phyloP scores from a whole-genome alignment of 2,113 vertebrate genomes.

The Platichthys stellatus region DNA sequence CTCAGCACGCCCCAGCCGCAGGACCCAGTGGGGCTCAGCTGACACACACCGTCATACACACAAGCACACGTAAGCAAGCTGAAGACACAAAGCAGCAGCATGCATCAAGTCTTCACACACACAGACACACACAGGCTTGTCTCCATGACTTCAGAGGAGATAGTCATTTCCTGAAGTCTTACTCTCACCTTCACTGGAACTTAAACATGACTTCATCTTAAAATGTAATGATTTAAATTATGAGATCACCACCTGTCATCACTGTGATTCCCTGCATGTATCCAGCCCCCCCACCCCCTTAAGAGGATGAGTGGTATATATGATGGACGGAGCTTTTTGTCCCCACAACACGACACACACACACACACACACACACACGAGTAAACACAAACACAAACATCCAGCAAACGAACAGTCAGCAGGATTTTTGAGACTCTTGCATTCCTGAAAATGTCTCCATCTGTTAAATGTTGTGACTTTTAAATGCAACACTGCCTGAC shows the following conservation, averaged over 20 bases:
- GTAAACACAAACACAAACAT: background rate
- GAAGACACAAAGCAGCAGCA: constrained; percentile 30
- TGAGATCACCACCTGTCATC: too few species aligned
- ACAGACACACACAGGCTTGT: constrained; percentile 16
- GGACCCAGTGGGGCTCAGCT: constrained; percentile 67
- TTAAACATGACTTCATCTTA: background rate
- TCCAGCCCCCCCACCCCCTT: too few species aligned
- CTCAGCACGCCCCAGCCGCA: constrained; percentile 72
- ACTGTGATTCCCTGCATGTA: too few species aligned
- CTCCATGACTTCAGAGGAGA: constrained; percentile 28
- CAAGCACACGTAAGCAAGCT: constrained; percentile 29
- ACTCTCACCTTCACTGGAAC: background rate
- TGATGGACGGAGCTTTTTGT: background rate
- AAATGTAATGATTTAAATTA: background rate
- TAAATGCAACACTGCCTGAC: too few species aligned
- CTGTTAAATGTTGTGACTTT: too few species aligned
- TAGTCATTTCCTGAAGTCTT: background rate
- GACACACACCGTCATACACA: constrained; percentile 62
- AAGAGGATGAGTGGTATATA: too few species aligned
- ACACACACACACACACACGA: background rate
- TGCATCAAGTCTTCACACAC: constrained; percentile 17
- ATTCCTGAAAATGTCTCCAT: background rate
- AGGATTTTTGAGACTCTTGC: background rate
- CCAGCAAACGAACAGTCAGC: background rate
- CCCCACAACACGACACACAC: background rate